phyloP scores from a whole-genome alignment of 2,888 invertebrate genomes.

The Phortica magna region DNA sequence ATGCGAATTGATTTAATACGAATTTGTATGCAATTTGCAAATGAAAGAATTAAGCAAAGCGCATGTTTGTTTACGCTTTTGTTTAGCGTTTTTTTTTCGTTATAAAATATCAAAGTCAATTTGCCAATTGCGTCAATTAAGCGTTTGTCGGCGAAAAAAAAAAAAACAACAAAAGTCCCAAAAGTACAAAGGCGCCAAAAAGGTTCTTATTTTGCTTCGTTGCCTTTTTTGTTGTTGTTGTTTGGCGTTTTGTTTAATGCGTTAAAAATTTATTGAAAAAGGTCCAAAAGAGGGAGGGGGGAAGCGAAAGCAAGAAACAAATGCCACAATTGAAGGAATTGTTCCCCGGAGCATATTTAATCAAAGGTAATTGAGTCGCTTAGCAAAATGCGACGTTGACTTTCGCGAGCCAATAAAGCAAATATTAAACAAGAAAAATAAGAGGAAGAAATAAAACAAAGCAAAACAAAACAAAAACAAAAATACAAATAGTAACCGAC shows the following conservation, averaged over 20 bases:
- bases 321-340: neutral
- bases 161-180: no score
- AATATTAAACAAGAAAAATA: neutral
- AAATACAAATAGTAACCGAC: neutral
- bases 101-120: no score
- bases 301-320: neutral
- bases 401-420: neutral
- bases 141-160: no score
- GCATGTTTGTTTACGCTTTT: no score
- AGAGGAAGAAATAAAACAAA: neutral
- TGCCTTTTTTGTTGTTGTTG: no score
- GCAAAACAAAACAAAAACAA: neutral
- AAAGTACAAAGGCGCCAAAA: no score
- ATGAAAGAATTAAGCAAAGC: no score
- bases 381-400: constrained; percentile 1
- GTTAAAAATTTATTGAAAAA: constrained; percentile 13
- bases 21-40: no score
- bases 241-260: neutral
- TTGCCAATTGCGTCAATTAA: no score
- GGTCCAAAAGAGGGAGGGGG: neutral
- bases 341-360: constrained; percentile 17
- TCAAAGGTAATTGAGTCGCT: constrained; percentile 17
- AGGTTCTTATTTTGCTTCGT: no score
- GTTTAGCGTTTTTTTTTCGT: no score
- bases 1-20: no score